Evolutionary conservation across 1,140 invertebrate species (phyloP).

Genomic region (Sesamia nonagrioides): DNA sequence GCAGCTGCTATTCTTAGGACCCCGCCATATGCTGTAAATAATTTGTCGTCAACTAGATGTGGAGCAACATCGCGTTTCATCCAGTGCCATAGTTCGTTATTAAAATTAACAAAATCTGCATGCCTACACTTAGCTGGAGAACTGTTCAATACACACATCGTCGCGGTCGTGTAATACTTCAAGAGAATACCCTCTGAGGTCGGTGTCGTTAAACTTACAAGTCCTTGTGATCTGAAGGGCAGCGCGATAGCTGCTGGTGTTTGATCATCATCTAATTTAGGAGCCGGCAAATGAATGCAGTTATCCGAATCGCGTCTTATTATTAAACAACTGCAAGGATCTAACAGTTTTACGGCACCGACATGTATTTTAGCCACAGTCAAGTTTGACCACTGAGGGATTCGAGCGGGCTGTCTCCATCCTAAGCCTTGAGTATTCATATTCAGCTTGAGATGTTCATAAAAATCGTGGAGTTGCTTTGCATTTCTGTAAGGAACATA

Average conservation of each 20-base stretch:
- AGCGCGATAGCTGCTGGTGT: slow-evolving; percentile 82
- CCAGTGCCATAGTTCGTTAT: slow-evolving; percentile 88
- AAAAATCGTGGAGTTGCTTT: slow-evolving; percentile 86
- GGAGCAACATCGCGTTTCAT: slow-evolving; percentile 87
- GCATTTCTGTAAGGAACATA: slow-evolving; percentile 87
- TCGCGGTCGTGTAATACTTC: slow-evolving; percentile 88
- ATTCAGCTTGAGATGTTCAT: slow-evolving; percentile 86
- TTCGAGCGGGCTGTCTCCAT: slow-evolving; percentile 83
- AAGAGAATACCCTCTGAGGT: slow-evolving; percentile 87
- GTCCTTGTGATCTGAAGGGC: slow-evolving; percentile 83
- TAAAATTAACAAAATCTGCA: slow-evolving; percentile 85
- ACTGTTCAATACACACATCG: slow-evolving; percentile 74
- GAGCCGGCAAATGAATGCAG: slow-evolving; percentile 75
- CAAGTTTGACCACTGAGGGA: slow-evolving; percentile 70
- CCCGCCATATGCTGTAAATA: slow-evolving; percentile 89
- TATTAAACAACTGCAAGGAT: slow-evolving; percentile 70
- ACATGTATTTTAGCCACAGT: slow-evolving; percentile 73
- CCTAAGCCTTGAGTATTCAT: slow-evolving; percentile 88
- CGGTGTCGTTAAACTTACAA: slow-evolving; percentile 87
- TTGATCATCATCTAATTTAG: slow-evolving; percentile 68
- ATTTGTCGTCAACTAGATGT: slow-evolving; percentile 88
- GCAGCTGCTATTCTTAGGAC: slow-evolving; percentile 88
- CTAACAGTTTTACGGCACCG: slow-evolving; percentile 65
- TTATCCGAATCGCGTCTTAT: slow-evolving; percentile 74
- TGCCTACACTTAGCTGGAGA: slow-evolving; percentile 86